These are phyloP conservation scores for Vesta saturnalis DNA, from an alignment of 2,888 invertebrate species.

Conservation along the genomic window DNA sequence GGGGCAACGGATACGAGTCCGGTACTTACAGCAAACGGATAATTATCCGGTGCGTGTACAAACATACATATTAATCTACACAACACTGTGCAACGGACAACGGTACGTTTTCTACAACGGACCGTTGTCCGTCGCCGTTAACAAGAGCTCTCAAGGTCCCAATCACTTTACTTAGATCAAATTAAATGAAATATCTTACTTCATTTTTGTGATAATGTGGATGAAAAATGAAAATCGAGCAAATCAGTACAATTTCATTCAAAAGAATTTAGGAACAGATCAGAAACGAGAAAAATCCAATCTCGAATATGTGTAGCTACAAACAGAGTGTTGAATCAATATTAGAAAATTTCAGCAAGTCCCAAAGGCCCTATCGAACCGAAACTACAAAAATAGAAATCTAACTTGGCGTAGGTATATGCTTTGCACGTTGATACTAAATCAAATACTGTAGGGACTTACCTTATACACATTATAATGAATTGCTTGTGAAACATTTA, in stretches of 20 bases:
- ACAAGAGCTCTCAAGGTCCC: no score
- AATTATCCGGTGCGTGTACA: no score
- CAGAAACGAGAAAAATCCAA: neutral
- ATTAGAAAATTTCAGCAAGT: slow-evolving; percentile 6
- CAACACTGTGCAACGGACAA: no score
- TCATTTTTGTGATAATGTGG: no score
- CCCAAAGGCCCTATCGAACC: neutral
- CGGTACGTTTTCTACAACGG: no score
- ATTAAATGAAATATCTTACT: no score
- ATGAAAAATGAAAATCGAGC: neutral
- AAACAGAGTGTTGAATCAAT: slow-evolving; percentile 10
- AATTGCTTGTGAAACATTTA: no score
- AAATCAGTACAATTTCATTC: neutral
- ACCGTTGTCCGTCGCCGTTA: no score
- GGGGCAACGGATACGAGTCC: no score
- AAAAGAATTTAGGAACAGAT: neutral
- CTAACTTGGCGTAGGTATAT: neutral
- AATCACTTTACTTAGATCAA: no score
- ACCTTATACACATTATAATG: neutral
- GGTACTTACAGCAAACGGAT: no score
- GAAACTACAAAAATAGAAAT: neutral
- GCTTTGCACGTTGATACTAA: neutral
- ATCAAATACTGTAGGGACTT: neutral
- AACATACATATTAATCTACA: no score
- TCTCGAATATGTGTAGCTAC: neutral